Conservation (phyloP, 2,888 invertebrate genomes). For the Hyposoter dolosus region DNA sequence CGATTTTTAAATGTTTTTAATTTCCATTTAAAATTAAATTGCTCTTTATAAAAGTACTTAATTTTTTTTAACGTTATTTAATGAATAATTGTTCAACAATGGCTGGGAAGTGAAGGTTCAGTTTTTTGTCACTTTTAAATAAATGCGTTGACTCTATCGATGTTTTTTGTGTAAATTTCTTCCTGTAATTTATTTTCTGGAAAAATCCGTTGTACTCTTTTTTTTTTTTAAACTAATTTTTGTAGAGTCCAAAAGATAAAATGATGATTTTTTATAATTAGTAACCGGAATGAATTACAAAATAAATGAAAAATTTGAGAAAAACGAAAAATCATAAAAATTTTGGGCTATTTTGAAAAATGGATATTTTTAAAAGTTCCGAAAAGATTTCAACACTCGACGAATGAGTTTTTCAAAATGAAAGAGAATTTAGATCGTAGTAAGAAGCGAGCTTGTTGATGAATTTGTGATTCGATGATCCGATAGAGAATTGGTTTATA, state of each 20-base stretch:
- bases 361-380: not conserved
- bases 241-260: too few relatives aligned
- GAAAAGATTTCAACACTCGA: not conserved
- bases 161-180: too few relatives aligned
- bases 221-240: too few relatives aligned
- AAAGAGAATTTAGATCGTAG: not conserved
- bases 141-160: too few relatives aligned
- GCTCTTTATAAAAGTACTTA: too few relatives aligned
- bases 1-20: not conserved
- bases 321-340: not conserved
- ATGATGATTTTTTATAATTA: too few relatives aligned
- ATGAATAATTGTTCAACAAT: too few relatives aligned
- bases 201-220: too few relatives aligned
- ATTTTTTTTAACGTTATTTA: not conserved
- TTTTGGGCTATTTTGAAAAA: not conserved
- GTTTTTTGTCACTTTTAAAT: too few relatives aligned
- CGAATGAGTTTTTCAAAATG: not conserved
- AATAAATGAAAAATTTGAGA: not conserved
- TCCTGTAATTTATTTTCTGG: too few relatives aligned
- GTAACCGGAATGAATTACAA: not conserved
- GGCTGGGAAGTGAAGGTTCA: too few relatives aligned
- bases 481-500: slow-evolving; percentile 15
- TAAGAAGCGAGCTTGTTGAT: not conserved
- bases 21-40: not conserved
- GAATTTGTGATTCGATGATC: not conserved